phyloP scores from a whole-genome alignment of 2,888 invertebrate genomes.

The Dryococelus australis region DNA sequence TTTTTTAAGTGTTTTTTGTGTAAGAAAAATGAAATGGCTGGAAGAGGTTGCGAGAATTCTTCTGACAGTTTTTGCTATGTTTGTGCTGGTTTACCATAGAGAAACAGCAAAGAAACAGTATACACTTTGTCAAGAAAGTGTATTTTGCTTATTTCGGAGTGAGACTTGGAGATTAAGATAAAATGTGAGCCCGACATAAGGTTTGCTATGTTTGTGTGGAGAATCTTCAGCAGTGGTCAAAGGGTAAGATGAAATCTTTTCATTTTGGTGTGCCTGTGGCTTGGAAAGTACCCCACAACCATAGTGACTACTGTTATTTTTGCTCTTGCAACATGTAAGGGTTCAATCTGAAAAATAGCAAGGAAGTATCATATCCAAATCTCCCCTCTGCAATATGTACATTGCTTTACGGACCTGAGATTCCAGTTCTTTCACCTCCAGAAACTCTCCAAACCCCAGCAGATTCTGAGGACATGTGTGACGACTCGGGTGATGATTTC shows the following conservation, averaged over 20 bases:
- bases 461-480: background rate
- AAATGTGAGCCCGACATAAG: constrained; percentile 47
- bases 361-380: constrained; percentile 32
- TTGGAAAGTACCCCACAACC: constrained; percentile 46
- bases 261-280: constrained; percentile 25
- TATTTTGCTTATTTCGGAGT: constrained; percentile 47
- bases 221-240: constrained; percentile 47
- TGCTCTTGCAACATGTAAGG: constrained; percentile 43
- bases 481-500: constrained; percentile 25
- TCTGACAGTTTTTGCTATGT: background rate
- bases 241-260: constrained; percentile 43
- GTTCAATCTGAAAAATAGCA: constrained; percentile 44
- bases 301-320: constrained; percentile 46
- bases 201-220: constrained; percentile 44
- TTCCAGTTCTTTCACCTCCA: constrained; percentile 38
- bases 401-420: constrained; percentile 40
- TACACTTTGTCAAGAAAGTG: constrained; percentile 46
- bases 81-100: background rate
- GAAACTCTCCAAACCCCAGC: background rate
- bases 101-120: constrained; percentile 33
- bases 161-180: constrained; percentile 47
- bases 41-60: background rate
- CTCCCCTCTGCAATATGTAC: constrained; percentile 44
- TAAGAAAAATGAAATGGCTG: background rate
- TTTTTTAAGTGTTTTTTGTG: background rate